Evolutionary conservation across 92 coral and sea anemone genomes (phyloP), one percentile per base, ranked within the genome.

Genomic region (Parazoanthus swiftii): DNA sequence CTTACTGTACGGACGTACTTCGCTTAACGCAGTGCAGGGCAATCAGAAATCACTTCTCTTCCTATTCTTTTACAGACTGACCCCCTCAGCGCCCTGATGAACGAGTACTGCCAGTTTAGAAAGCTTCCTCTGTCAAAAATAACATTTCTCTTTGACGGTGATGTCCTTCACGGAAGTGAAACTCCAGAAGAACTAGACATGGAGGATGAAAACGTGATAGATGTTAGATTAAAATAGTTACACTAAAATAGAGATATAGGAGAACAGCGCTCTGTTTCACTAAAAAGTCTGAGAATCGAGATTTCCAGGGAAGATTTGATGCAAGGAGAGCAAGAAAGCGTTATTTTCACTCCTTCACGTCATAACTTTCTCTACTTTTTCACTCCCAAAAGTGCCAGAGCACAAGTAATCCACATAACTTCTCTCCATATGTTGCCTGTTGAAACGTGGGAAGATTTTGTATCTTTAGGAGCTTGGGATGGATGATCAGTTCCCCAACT

Each of bases 181-280:
- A 93, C 96, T n/a, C 97, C 98, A 8, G 95, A 85, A 6, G 98
- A 93, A 29, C 92, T 97, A 8, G 99, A 95, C 71, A 95, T 97
- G 97, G 98, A 97, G 51, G 94, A 97, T 36, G 99, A 94, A 21
- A 89, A 95, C 86, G 91, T 97, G 15, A 93, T 97, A 13, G 99
- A 97, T 86, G 99, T 95, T 4, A 82, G 91, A 85, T 88, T 89
- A 63, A 89, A 81, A 7, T 63, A 63, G n/a, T 25, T 1, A 18
- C 58, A 8, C 33, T 29, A 29, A 29, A 15, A 51, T 9, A 51
- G 2, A 51, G 58, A 63, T 2, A 63, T 25, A 63, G 25, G 6
- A 63, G 16, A 63, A 63, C 68, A 7, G 0, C 2, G 68, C 68
- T 16, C 20, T 63, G 4, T 0, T 63, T 63, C 3, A 0, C 0